Base-by-base conservation (phyloP, 2,888 invertebrate species). In the Alloscopus bannaensis region DNA sequence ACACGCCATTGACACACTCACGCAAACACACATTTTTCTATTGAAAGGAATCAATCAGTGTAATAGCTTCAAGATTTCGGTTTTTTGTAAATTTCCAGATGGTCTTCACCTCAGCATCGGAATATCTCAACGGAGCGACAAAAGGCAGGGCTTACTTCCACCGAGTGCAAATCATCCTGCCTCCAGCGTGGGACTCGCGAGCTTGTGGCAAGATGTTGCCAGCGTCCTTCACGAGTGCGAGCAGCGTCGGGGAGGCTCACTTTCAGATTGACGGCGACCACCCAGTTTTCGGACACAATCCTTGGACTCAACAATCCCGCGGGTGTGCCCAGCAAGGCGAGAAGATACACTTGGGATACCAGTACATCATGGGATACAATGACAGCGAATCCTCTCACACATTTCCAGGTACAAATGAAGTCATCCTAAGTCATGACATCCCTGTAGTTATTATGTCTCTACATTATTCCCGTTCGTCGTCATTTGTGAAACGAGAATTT, bases 221-320 rank as follows among this genome's bases (percentile, higher is more conserved):
- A 84, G 88, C 89, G 20, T 86, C 88, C 50, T 88, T 89, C 70
- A 89, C 90, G 29, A 89, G 89, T 78, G 90, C 91, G n/a, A 91
- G 91, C 84, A 86, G 85, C 26, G 81, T 84, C n/a, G 70, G 85
- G 57, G 85, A 88, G 31, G 89, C 91, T 11, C 91, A 92, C 86
- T 88, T 92, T 59, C 87, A 90, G 29, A 85, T 89, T 1, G 90
- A 90, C 2, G 87, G 88, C 11, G 89, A 90, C 28, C 90, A 91
- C 82, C 89, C 90, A 3, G 88, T 91, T 55, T 91, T 90, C 80
- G 89, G 89, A 2, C 88, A 90, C 85, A 86, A 88, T 11, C 89
- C 91, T n/a, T 92, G 91, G 90, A 92, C 92, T 0, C 91, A 91
- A 86, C 92, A 92, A 86, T 90, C 91, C 2, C 88, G 90, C 28